These are phyloP conservation scores for Suncus etruscus DNA, from an alignment of 2,113 vertebrate species.

Conservation along the genomic window DNA sequence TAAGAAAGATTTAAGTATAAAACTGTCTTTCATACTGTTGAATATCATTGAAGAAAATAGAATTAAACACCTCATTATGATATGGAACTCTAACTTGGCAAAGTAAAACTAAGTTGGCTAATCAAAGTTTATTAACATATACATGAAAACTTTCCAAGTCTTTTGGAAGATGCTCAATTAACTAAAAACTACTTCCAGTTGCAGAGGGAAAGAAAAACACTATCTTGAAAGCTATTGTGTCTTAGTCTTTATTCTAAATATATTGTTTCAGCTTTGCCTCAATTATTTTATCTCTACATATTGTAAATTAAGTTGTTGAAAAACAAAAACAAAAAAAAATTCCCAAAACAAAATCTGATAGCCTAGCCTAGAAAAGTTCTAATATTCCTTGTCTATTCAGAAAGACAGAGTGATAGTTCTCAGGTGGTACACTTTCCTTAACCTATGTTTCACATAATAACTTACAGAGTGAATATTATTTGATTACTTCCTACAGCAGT, in stretches of 20 bases:
- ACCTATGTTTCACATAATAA: background rate
- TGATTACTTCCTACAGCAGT: background rate
- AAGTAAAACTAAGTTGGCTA: background rate
- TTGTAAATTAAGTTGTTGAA: background rate
- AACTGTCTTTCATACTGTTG: constrained; percentile 22
- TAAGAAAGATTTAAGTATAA: background rate
- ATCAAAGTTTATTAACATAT: background rate
- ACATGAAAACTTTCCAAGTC: constrained; percentile 3
- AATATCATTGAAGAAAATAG: background rate
- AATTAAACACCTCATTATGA: constrained; percentile 43
- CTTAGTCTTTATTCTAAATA: background rate
- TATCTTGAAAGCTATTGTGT: background rate
- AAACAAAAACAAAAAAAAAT: background rate
- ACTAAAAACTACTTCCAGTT: constrained; percentile 4
- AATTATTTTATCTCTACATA: background rate
- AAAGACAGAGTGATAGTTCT: constrained; percentile 39
- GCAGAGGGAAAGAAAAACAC: background rate
- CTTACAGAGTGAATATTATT: background rate
- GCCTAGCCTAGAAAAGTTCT: background rate
- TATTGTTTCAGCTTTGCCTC: background rate
- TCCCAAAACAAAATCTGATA: constrained; percentile 41
- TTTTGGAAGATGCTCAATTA: background rate
- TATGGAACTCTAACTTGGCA: constrained; percentile 32
- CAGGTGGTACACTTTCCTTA: background rate
- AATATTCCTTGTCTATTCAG: background rate